phyloP scores from a whole-genome alignment of 2,888 invertebrate genomes.

The Drosophila mulleri region DNA sequence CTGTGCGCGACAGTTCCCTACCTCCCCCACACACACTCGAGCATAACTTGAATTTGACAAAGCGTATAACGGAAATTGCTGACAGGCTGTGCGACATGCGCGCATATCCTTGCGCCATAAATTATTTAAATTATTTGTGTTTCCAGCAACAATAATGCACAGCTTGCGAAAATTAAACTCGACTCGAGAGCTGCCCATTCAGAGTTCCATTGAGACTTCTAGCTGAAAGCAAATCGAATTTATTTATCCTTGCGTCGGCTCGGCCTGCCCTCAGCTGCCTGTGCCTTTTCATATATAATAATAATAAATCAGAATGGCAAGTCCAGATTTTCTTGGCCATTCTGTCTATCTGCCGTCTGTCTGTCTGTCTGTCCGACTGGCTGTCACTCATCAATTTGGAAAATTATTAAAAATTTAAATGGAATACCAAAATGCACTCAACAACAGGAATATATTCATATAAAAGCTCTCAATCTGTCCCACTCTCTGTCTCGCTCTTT shows the following conservation, averaged over 20 bases:
- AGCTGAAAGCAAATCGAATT: constrained; percentile 32
- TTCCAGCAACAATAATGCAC: constrained; percentile 21
- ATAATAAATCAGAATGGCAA: constrained; percentile 67
- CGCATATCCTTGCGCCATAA: constrained; percentile 44
- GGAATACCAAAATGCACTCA: constrained; percentile 75
- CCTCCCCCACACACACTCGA: neutral
- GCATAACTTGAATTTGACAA: constrained; percentile 53
- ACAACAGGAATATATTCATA: constrained; percentile 47
- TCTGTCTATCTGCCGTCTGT: neutral
- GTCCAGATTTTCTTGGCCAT: constrained; percentile 20
- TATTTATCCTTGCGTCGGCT: constrained; percentile 23
- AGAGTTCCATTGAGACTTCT: constrained; percentile 19
- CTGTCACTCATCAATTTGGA: constrained; percentile 78
- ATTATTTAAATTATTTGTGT: constrained; percentile 65
- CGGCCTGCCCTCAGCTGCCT: neutral
- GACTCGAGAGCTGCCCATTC: constrained; percentile 33
- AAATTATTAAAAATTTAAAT: constrained; percentile 83
- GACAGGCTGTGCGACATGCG: constrained; percentile 26
- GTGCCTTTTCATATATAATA: neutral
- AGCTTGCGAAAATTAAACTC: constrained; percentile 24
- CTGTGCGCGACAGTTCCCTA: constrained; percentile 41
- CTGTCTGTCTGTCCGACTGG: constrained; percentile 6
- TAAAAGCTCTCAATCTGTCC: neutral
- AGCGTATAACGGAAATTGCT: constrained; percentile 38
- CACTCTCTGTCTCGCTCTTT: neutral